Evolutionary conservation across 1,140 invertebrate genomes (phyloP).

Genomic region (Drosophila repleta): DNA sequence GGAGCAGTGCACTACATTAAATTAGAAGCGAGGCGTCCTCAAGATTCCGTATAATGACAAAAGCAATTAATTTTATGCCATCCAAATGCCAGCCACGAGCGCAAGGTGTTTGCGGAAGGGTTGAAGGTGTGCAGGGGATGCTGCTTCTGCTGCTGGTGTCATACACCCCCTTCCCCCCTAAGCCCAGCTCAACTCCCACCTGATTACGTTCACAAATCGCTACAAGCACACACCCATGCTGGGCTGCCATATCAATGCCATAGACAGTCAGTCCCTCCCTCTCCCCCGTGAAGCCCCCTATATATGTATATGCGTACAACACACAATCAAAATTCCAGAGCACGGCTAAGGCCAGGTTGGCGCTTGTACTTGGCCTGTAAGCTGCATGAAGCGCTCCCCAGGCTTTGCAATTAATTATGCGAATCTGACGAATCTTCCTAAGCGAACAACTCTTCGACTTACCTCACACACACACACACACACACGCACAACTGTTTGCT

Average conservation of each 20-base stretch:
- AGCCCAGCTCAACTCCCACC: constrained; percentile 18
- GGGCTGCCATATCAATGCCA: constrained; percentile 48
- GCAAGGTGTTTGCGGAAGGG: constrained; percentile 43
- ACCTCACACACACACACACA: constrained; percentile 41
- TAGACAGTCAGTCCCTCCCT: not conserved
- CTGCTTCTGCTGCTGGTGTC: not conserved
- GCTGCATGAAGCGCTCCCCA: constrained; percentile 49
- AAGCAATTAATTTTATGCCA: constrained; percentile 83
- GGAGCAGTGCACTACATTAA: constrained; percentile 69
- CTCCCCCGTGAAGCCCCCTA: not conserved
- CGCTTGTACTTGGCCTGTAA: constrained; percentile 29
- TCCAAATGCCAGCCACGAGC: constrained; percentile 54
- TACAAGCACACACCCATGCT: constrained; percentile 47
- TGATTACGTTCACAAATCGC: constrained; percentile 82
- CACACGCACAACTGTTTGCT: constrained; percentile 55
- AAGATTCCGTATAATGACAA: constrained; percentile 84
- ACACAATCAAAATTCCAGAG: constrained; percentile 81
- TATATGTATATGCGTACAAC: constrained; percentile 48
- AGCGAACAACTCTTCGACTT: constrained; percentile 75
- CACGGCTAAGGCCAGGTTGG: constrained; percentile 58
- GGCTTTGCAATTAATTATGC: constrained; percentile 83
- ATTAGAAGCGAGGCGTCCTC: constrained; percentile 80
- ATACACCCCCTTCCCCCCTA: not conserved
- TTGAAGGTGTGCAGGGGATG: constrained; percentile 17
- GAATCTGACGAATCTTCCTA: constrained; percentile 81